phyloP scores from a whole-genome alignment of 2,797 vertebrate genomes.

The Chrysocyon brachyurus region DNA sequence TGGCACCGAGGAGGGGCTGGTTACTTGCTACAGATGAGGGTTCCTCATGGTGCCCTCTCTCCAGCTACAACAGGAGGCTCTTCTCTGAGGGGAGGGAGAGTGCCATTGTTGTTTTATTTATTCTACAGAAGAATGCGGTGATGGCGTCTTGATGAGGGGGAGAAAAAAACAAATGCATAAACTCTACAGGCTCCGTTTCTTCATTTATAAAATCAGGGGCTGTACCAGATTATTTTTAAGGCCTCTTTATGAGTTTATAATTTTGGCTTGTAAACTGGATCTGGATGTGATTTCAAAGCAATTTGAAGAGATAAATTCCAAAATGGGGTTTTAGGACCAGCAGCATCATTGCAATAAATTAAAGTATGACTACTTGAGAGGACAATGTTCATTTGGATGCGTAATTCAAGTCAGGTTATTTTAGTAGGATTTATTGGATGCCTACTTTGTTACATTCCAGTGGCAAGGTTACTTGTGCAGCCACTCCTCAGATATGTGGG shows the following conservation, averaged over 20 bases:
- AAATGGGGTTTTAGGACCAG: conserved; percentile 69
- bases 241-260: conserved; percentile 32
- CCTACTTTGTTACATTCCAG: conserved; percentile 17
- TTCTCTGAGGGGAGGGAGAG: background rate
- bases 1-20: background rate
- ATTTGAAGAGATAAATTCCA: conserved; percentile 72
- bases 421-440: conserved; percentile 31
- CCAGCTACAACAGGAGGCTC: background rate
- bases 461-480: conserved; percentile 37
- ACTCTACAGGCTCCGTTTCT: background rate
- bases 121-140: conserved; percentile 46
- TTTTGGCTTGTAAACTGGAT: conserved; percentile 67
- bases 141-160: conserved; percentile 27
- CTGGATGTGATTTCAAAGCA: conserved; percentile 77
- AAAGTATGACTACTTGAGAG: conserved; percentile 52
- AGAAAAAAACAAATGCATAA: conserved; percentile 22
- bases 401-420: conserved; percentile 37
- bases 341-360: conserved; percentile 64
- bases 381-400: conserved; percentile 45
- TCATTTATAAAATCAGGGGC: conserved; percentile 36
- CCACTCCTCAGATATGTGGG: background rate
- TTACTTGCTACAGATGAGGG: conserved; percentile 31
- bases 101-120: background rate
- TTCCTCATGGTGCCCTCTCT: background rate
- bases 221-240: conserved; percentile 57